Evolutionary conservation across 2,797 vertebrate species (phyloP).

Genomic region (Sebastes hopkinsi): DNA sequence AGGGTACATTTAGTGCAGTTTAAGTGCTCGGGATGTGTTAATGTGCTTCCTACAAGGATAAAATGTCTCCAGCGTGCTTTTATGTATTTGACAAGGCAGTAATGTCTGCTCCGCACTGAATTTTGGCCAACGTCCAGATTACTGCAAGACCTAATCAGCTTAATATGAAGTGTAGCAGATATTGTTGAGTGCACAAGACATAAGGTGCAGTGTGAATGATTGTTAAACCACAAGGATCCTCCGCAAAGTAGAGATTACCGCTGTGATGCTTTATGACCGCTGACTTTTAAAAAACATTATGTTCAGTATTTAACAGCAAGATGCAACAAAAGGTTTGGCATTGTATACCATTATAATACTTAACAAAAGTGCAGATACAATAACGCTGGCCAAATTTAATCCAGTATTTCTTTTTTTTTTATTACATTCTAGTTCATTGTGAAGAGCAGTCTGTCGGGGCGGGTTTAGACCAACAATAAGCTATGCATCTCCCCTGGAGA

Average conservation of each 20-base stretch:
- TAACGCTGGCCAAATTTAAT: not conserved
- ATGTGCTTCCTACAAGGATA: conserved; percentile 45
- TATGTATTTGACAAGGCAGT: conserved; percentile 47
- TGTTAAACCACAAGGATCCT: conserved; percentile 19
- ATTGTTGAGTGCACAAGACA: conserved; percentile 43
- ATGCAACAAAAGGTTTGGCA: conserved; percentile 3
- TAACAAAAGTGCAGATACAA: conserved; percentile 13
- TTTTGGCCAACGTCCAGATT: conserved; percentile 57
- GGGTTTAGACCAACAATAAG: conserved; percentile 32
- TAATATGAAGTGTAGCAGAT: conserved; percentile 56
- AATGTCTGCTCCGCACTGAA: conserved; percentile 32
- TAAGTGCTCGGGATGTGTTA: conserved; percentile 41
- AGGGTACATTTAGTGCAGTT: conserved; percentile 39
- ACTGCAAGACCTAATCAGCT: conserved; percentile 49
- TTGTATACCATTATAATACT: conserved; percentile 16
- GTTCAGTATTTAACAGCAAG: not conserved
- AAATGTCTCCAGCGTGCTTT: conserved; percentile 60
- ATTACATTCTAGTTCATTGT: conserved; percentile 14
- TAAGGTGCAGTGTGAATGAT: conserved; percentile 19
- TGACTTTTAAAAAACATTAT: not conserved
- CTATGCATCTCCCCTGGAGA: conserved; percentile 6
- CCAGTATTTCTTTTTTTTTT: conserved; percentile 4
- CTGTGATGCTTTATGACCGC: not conserved
- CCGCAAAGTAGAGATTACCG: conserved; percentile 5
- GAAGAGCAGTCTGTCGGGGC: not conserved